A percentile compares a stretch with the other conserved stretches of the same genome.
These are phyloP conservation scores for Brachionus rubens DNA, from an alignment of 1,140 invertebrate genomes.

Conservation along the genomic window DNA sequence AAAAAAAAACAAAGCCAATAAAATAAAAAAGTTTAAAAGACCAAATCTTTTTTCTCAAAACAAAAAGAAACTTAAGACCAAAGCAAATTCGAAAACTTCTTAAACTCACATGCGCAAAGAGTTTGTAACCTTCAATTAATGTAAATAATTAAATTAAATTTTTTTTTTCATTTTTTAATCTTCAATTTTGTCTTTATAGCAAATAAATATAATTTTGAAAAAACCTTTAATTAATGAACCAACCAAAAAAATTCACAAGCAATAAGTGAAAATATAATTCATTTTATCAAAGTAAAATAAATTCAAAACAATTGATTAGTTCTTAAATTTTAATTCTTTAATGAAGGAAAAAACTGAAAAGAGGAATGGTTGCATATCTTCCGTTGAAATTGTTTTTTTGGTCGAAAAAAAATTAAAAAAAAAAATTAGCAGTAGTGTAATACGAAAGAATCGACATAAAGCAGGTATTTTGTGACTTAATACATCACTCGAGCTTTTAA, in stretches of 20 bases:
- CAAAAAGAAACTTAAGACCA: neutral
- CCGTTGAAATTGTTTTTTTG: too few relatives aligned
- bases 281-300: neutral
- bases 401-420: too few relatives aligned
- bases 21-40: conserved; percentile 8
- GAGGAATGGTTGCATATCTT: too few relatives aligned
- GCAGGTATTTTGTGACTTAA: too few relatives aligned
- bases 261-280: neutral
- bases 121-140: neutral
- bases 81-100: neutral
- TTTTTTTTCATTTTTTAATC: neutral
- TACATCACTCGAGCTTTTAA: too few relatives aligned
- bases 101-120: neutral
- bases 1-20: conserved; percentile 2
- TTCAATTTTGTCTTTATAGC: neutral
- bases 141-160: neutral
- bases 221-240: neutral
- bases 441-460: too few relatives aligned
- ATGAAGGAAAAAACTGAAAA: too few relatives aligned
- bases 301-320: too few relatives aligned
- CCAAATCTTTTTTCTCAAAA: neutral
- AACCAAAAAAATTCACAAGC: neutral
- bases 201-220: neutral
- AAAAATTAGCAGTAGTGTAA: too few relatives aligned
- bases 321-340: too few relatives aligned